A percentile compares a stretch with the other conserved stretches of the same genome.
phyloP scores from a whole-genome alignment of 2,797 vertebrate species.

The Neopelma chrysocephalum region DNA sequence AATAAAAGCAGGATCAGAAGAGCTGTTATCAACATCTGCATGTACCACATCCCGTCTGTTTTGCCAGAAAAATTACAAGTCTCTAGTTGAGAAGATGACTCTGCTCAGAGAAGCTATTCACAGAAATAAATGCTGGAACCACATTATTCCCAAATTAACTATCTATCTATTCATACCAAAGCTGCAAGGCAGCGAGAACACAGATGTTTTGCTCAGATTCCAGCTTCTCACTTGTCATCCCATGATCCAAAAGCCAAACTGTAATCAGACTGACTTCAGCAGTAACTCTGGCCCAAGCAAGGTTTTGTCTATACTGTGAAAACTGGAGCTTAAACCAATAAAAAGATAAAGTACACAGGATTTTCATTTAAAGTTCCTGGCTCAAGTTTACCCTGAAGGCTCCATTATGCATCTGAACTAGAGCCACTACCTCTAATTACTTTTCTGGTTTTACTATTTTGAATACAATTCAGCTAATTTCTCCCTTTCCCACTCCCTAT shows the following conservation, averaged over 20 bases:
- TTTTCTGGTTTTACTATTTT: neutral
- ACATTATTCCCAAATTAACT: neutral
- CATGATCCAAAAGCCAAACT: neutral
- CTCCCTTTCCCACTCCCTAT: neutral
- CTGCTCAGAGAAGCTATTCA: constrained; percentile 48
- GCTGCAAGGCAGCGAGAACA: neutral
- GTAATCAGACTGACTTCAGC: neutral
- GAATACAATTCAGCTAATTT: neutral
- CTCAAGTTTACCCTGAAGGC: neutral
- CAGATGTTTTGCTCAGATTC: neutral
- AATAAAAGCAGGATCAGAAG: neutral
- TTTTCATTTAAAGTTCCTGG: neutral
- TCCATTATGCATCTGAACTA: neutral
- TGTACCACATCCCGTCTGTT: neutral
- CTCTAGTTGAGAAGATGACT: constrained; percentile 10
- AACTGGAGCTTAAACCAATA: neutral
- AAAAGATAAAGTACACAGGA: neutral
- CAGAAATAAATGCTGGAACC: neutral
- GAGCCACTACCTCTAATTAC: neutral
- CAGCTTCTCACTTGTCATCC: neutral
- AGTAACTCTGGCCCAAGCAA: neutral
- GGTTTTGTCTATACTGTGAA: neutral
- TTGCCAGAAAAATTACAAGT: neutral
- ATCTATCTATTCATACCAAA: constrained; percentile 15
- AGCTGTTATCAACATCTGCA: constrained; percentile 22